A percentile compares a stretch with the other conserved stretches of the same genome.
Conservation (phyloP, 2,888 invertebrate genomes). For the Brachyptera risi region DNA sequence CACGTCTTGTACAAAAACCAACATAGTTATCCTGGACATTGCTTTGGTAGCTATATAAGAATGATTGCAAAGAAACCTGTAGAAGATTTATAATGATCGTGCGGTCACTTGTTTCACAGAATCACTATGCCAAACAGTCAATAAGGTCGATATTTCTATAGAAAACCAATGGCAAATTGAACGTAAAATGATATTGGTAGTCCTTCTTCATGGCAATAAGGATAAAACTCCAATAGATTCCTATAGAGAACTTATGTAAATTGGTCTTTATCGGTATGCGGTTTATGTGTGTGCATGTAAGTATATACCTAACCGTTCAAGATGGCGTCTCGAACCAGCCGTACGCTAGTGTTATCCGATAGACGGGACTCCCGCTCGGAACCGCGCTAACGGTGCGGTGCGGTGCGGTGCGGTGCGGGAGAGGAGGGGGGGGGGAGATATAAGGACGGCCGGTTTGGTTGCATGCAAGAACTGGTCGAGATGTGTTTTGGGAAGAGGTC, state of each 20-base stretch:
- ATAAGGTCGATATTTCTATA: background rate
- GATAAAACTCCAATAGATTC: background rate
- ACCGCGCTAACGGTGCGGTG: background rate
- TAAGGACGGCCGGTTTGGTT: constrained; percentile 22
- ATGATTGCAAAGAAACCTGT: background rate
- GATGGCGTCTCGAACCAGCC: background rate
- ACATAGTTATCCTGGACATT: background rate
- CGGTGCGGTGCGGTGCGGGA: background rate
- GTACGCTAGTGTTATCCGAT: too few species aligned
- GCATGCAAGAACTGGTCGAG: constrained; percentile 26
- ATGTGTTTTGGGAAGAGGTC: constrained; percentile 35
- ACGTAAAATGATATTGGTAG: background rate
- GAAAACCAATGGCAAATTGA: background rate
- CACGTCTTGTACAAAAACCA: background rate
- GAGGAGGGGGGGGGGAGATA: constrained; percentile 3
- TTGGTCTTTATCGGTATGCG: background rate
- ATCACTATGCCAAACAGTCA: background rate
- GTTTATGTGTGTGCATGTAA: background rate
- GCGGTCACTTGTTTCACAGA: background rate
- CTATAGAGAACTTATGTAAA: background rate
- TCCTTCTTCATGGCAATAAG: background rate
- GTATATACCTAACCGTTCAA: too few species aligned
- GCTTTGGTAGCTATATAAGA: background rate
- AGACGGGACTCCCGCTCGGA: background rate
- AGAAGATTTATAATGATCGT: background rate